These are phyloP conservation scores for Genyomyrus donnyi DNA, from an alignment of 2,113 vertebrate species.

Conservation along the genomic window DNA sequence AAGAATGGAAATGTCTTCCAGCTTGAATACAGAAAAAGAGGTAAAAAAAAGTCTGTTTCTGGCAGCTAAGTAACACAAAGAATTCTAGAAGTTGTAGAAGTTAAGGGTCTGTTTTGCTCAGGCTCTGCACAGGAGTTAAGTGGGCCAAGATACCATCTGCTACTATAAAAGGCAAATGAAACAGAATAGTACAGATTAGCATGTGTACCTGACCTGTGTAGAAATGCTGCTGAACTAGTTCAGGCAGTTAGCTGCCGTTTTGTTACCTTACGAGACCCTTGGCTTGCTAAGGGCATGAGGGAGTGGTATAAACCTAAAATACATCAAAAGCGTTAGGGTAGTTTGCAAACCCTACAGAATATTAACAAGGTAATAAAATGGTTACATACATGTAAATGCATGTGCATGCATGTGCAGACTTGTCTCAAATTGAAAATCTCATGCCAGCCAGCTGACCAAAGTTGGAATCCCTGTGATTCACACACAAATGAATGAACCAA, in stretches of 20 bases:
- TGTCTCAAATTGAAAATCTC: neutral
- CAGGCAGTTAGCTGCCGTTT: neutral
- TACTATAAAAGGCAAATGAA: neutral
- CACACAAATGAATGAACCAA: neutral
- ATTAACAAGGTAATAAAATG: neutral
- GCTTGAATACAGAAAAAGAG: neutral
- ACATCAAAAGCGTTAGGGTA: neutral
- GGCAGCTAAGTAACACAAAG: neutral
- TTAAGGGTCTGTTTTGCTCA: neutral
- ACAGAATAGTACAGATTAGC: neutral
- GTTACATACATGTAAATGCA: neutral
- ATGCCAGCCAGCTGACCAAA: neutral
- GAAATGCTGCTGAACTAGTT: neutral
- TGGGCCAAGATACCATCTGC: neutral
- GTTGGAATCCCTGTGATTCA: neutral
- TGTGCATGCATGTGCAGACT: neutral
- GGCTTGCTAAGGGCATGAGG: neutral
- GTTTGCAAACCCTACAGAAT: neutral
- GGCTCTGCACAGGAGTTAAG: neutral
- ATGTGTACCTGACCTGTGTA: neutral
- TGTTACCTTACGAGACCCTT: neutral
- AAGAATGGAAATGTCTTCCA: neutral
- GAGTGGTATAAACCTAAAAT: neutral
- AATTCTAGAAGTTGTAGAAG: neutral
- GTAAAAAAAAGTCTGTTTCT: neutral